Percentiles rank a stretch among this genome's conserved stretches.
phyloP scores from a whole-genome alignment of 2,888 invertebrate species.

The Amphipoea lucens region DNA sequence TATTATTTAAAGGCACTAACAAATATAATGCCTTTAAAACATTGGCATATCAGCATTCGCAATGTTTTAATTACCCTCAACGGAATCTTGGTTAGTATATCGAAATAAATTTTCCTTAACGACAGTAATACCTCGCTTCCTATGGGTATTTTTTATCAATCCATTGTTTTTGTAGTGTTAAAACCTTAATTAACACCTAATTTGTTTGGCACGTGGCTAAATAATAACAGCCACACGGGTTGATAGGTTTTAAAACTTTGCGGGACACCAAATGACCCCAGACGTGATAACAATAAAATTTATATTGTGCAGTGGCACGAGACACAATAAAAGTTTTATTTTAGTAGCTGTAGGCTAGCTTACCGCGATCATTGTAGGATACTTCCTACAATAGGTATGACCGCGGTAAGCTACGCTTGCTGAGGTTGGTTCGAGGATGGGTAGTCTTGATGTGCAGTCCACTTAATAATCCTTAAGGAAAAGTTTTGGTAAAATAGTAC shows the following conservation, averaged over 20 bases:
- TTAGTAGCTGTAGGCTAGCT: no score
- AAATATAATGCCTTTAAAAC: not conserved
- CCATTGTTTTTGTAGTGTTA: slow-evolving; percentile 16
- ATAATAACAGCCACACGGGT: not conserved
- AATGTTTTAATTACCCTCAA: slow-evolving; percentile 44
- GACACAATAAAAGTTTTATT: no score
- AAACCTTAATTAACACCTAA: slow-evolving; percentile 7
- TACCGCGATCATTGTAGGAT: no score
- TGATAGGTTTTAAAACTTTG: not conserved
- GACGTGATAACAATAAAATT: not conserved
- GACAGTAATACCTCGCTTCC: not conserved
- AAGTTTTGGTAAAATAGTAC: not conserved
- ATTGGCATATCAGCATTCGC: slow-evolving; percentile 8
- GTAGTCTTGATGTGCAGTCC: not conserved
- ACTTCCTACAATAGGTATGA: no score
- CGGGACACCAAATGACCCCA: not conserved
- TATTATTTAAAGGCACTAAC: slow-evolving; percentile 29
- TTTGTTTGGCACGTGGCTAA: not conserved
- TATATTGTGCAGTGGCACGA: not conserved
- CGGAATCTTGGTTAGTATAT: slow-evolving; percentile 24
- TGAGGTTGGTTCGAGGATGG: not conserved
- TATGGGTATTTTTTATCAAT: slow-evolving; percentile 21
- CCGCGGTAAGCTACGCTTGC: not conserved
- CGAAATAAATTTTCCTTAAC: slow-evolving; percentile 34
- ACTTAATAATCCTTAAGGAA: not conserved